A percentile compares a stretch with the other conserved stretches of the same genome.
Conservation (phyloP, 2,888 invertebrate genomes). For the Drosophila percnosoma region DNA sequence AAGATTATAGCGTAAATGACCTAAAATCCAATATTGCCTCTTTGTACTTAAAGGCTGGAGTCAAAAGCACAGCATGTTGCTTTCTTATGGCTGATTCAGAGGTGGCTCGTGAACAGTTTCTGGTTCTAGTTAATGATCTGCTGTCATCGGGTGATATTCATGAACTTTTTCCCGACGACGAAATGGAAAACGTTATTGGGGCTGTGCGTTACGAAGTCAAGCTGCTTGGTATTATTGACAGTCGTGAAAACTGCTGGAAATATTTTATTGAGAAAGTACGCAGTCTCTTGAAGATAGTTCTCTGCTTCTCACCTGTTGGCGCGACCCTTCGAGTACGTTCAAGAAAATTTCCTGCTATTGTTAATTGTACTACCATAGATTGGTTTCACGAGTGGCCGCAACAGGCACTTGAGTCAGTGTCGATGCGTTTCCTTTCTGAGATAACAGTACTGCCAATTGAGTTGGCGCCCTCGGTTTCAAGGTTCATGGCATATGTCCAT, state of each 20-base stretch:
- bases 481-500: slow-evolving; percentile 96
- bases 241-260: slow-evolving; percentile 96
- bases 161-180: slow-evolving; percentile 95
- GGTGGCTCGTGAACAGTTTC: slow-evolving; percentile 94
- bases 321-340: slow-evolving; percentile 93
- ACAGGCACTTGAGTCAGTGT: slow-evolving; percentile 95
- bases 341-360: slow-evolving; percentile 96
- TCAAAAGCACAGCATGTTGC: slow-evolving; percentile 93
- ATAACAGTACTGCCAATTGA: slow-evolving; percentile 86
- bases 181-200: slow-evolving; percentile 93
- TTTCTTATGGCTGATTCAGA: slow-evolving; percentile 98
- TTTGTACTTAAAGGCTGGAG: slow-evolving; percentile 94
- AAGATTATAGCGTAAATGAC: slow-evolving; percentile 93
- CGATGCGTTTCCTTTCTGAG: slow-evolving; percentile 91
- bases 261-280: slow-evolving; percentile 97
- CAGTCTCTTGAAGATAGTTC: slow-evolving; percentile 89
- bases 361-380: slow-evolving; percentile 96
- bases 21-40: slow-evolving; percentile 89
- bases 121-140: slow-evolving; percentile 96
- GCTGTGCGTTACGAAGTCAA: slow-evolving; percentile 92
- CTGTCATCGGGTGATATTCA: slow-evolving; percentile 97
- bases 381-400: slow-evolving; percentile 99
- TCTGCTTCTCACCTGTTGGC: slow-evolving; percentile 98
- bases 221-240: slow-evolving; percentile 92
- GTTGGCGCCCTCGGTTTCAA: slow-evolving; percentile 89